Conservation (phyloP, 2,113 vertebrate genomes). For the Mus spicilegus region DNA sequence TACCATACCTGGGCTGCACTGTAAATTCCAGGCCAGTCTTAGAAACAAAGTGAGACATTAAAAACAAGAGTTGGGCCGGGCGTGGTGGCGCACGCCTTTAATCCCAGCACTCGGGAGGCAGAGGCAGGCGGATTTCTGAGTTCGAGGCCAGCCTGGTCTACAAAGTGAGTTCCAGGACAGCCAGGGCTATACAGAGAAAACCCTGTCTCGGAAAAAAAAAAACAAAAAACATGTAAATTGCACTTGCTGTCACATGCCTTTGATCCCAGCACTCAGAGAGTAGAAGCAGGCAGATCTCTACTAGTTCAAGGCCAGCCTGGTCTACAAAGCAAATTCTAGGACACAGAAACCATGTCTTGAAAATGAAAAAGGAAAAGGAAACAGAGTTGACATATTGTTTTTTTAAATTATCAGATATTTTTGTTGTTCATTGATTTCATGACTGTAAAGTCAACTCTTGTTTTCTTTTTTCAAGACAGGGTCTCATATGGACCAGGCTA, state of each 20-base stretch:
- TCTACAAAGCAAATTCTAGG: neutral
- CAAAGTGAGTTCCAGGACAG: no score
- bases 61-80: neutral
- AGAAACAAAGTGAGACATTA: neutral
- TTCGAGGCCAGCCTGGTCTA: no score
- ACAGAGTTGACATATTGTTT: neutral
- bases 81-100: no score
- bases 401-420: neutral
- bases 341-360: neutral
- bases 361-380: neutral
- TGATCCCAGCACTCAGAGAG: neutral
- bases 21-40: neutral
- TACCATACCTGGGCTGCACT: neutral
- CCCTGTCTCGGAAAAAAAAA: no score
- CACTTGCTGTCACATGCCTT: neutral
- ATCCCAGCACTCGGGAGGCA: no score
- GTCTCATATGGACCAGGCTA: neutral
- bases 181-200: no score
- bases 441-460: neutral
- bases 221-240: no score
- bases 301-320: neutral
- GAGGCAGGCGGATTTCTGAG: no score
- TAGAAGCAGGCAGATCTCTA: neutral
- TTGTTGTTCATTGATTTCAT: constrained; percentile 11
- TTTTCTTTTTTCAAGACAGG: neutral